A percentile compares a stretch with the other conserved stretches of the same genome.
phyloP scores from a whole-genome alignment of 2,888 invertebrate species.

The Malthinus flaveolus region DNA sequence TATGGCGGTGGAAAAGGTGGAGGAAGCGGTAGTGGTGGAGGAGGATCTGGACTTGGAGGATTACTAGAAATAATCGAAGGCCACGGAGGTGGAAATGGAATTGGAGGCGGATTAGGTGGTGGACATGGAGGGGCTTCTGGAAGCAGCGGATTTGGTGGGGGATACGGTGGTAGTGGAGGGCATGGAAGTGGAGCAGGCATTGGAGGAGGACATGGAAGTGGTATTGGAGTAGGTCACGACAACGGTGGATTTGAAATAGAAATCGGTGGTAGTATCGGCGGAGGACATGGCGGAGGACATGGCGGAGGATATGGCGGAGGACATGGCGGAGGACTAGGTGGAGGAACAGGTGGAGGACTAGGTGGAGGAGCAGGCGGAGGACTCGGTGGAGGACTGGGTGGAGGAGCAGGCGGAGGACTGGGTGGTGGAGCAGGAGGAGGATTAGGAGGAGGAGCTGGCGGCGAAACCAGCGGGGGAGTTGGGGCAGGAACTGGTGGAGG shows the following conservation, averaged over 20 bases:
- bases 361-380: not conserved
- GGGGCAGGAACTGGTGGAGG: conserved; percentile 8
- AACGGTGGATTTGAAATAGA: not conserved
- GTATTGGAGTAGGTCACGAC: conserved; percentile 2
- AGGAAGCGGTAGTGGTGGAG: conserved; percentile 7
- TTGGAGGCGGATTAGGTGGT: conserved; percentile 1
- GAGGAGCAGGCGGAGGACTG: not conserved
- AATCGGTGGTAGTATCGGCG: not conserved
- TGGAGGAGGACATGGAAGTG: not conserved
- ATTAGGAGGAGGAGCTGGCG: conserved; percentile 2
- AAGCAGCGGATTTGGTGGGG: conserved; percentile 9
- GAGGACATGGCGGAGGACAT: not conserved
- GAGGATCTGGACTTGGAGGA: not conserved
- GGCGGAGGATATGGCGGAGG: not conserved
- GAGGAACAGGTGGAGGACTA: not conserved
- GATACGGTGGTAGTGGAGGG: conserved; percentile 1
- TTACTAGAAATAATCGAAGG: not conserved
- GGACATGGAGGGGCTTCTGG: conserved; percentile 6
- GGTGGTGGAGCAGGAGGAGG: not conserved
- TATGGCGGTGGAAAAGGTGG: not conserved
- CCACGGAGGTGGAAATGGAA: not conserved
- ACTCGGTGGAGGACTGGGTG: not conserved
- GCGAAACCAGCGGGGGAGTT: not conserved
- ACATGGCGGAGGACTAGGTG: not conserved
- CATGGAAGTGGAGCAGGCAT: conserved; percentile 1